phyloP scores from a whole-genome alignment of 2,888 invertebrate species.

The Ophion obscuratus region DNA sequence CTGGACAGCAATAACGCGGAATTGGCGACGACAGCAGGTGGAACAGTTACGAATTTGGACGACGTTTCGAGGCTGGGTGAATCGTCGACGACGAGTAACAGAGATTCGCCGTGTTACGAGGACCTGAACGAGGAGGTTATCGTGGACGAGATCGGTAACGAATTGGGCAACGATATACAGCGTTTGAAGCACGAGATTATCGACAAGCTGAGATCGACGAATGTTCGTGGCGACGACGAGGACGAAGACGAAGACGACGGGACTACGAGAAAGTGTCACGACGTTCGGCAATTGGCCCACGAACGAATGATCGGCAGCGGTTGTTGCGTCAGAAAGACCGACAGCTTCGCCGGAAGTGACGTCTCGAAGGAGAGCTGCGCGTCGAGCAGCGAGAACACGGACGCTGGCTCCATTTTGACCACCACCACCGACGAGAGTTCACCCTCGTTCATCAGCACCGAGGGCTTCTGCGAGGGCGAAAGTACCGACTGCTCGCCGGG shows the following conservation, averaged over 20 bases:
- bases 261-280: conserved; percentile 31
- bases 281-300: background rate
- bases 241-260: background rate
- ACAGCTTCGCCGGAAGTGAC: conserved; percentile 82
- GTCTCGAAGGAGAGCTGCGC: conserved; percentile 86
- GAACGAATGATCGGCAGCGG: background rate
- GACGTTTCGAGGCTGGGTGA: conserved; percentile 6
- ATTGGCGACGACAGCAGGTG: background rate
- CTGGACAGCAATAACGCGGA: conserved; percentile 15
- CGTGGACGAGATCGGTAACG: conserved; percentile 48
- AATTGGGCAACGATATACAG: conserved; percentile 78
- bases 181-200: conserved; percentile 81
- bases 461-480: conserved; percentile 83
- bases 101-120: conserved; percentile 6
- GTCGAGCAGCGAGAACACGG: conserved; percentile 88
- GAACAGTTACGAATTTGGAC: conserved; percentile 36
- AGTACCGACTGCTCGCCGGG: conserved; percentile 81
- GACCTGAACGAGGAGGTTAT: conserved; percentile 55
- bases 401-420: conserved; percentile 88
- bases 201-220: conserved; percentile 74
- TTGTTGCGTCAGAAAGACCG: conserved; percentile 78
- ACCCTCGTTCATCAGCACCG: conserved; percentile 80
- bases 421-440: conserved; percentile 86
- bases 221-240: conserved; percentile 37
- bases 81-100: conserved; percentile 33